Evolutionary conservation across 2,113 vertebrate species (phyloP), one percentile per base, ranked within the genome.

Genomic region (Sula dactylatra): DNA sequence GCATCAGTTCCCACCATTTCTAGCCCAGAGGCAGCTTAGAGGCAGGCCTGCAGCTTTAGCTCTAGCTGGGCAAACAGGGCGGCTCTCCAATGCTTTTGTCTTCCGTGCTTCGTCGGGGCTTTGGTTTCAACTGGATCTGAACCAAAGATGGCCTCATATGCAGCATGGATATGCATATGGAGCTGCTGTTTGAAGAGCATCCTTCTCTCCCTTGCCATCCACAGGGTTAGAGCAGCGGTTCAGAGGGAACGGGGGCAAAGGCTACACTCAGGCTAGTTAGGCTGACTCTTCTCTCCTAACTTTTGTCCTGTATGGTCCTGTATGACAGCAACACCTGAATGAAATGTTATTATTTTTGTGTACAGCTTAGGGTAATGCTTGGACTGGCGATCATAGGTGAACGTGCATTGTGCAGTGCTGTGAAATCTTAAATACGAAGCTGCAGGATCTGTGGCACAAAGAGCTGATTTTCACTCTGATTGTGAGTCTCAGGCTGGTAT

Each of bases 21-120:
- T 85, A 93, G 90, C 93, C 90, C 92, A 90, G 90, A 69, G 94
- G 84, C 90, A 94, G 36, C 62, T 71, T 22, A 32, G 52, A 89
- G 36, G 16, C 74, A 89, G 62, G 40, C 81, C 66, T 59, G 56
- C 82, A 95, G 66, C 90, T 86, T 62, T 32, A 65, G 92, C 81
- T 93, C 7, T 45, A 79, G 87, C 82, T 8, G 4, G 74, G 54
- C 87, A 85, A 85, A 85, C 54, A 2, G 1, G 56, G 62, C 8
- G 2, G 16, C 52, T 84, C 87, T 80, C 55, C 66, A 40, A 27
- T 20, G 73, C 87, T 87, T 87, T 69, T 87, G 82, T 90, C 55
- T 64, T 44, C 42, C 0, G 4, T 59, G 50, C 50, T 87, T 80
- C 0, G 0, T 40, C 67, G 59, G 72, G 45, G 44, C 82, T 93